Evolutionary conservation across 2,113 vertebrate genomes (phyloP), one percentile per base, ranked within the genome.

Genomic region (Lethenteron reissneri): DNA sequence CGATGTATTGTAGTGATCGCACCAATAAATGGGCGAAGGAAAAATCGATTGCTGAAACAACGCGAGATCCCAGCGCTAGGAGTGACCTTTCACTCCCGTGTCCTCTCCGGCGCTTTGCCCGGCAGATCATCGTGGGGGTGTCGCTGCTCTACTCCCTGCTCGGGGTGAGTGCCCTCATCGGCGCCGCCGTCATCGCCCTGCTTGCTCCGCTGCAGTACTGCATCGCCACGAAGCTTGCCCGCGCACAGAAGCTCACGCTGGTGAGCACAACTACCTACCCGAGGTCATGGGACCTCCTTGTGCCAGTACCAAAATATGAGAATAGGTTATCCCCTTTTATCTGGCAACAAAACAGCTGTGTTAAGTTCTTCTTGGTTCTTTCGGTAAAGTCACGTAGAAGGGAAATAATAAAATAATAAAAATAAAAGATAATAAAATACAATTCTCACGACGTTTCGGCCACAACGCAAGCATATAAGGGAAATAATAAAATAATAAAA

Each of bases 51-150:
- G 9, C 56, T 7, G 17, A n/a, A n/a, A 71, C 70, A 25, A 19
- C 1, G 56, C 15, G 58, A 41, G 4, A 10, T 21, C 41, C 56
- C 12, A 56, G 21, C 13, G 60, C 58, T 41, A 15, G 11, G 13
- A 71, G 12, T 71, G 71, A n/a, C 3, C 56, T 57, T 13, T 56
- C 8, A 41, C 57, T 58, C 7, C 17, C 17, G 25, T 9, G 10
- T 2, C 21, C 13, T 57, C n/a, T 15, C 41, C 41, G 41, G 41
- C 6, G 41, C 41, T 41, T 41, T 41, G 41, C 41, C 41, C 11
- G 58, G n/a, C 76, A 99, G 94, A 94, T 99, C 70, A 89, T 97
- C 76, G 95, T 99, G 94, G 94, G 94, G 1, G 90, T 99, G 71
- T 89, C 96, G 74, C 83, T 99, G 57, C 84, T 99, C 2, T 86